Percentiles rank a stretch among this genome's conserved stretches.
These are phyloP conservation scores for Ophioninae sp. DNA, from an alignment of 2,888 invertebrate genomes.

Conservation along the genomic window DNA sequence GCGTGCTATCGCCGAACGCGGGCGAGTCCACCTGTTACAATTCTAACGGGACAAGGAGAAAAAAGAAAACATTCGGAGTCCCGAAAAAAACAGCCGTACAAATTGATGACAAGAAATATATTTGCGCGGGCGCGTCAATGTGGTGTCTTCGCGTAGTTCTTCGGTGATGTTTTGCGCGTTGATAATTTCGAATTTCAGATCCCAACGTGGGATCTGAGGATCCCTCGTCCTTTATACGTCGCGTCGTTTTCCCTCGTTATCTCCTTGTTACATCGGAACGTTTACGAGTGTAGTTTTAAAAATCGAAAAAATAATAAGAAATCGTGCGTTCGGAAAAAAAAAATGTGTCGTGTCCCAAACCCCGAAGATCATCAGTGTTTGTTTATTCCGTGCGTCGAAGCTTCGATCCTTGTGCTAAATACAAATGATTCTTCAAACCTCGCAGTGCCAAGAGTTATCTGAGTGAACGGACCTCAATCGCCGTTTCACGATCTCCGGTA, in stretches of 20 bases:
- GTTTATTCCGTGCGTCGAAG: neutral
- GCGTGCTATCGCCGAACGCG: constrained; percentile 46
- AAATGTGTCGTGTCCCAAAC: neutral
- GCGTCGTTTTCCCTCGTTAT: constrained; percentile 30
- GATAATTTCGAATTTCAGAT: neutral
- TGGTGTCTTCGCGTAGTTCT: neutral
- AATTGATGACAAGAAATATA: constrained; percentile 11
- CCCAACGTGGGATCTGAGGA: constrained; percentile 14
- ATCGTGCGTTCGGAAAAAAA: neutral
- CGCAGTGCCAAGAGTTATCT: neutral
- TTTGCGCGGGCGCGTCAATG: neutral
- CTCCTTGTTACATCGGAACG: constrained; percentile 10
- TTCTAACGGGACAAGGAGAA: neutral
- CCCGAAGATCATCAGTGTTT: neutral
- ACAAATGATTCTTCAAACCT: neutral
- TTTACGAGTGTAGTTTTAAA: constrained; percentile 16
- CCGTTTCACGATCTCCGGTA: neutral
- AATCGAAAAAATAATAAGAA: neutral
- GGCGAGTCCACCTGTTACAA: constrained; percentile 66
- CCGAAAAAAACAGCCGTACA: constrained; percentile 1
- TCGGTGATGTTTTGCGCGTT: neutral
- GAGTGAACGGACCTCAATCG: neutral
- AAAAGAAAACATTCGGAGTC: constrained; percentile 23
- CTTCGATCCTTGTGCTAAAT: neutral
- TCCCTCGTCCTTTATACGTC: constrained; percentile 26